Percentiles rank a stretch among this genome's conserved stretches.
phyloP scores from a whole-genome alignment of 2,888 invertebrate species.

The Drosophila prolongata region DNA sequence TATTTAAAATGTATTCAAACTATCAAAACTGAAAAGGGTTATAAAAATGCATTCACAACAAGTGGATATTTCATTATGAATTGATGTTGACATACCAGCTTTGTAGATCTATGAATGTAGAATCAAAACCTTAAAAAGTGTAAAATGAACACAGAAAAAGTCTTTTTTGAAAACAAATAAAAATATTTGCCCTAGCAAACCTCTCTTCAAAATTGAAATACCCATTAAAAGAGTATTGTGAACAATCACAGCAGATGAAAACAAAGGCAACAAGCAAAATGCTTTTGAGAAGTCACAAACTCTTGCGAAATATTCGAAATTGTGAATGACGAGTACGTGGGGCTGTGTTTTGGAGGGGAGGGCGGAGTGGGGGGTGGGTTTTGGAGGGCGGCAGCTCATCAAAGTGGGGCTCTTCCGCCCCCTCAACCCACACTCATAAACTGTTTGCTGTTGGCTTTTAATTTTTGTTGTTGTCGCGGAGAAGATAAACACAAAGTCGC shows the following conservation, averaged over 20 bases:
- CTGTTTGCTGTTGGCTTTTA: not conserved
- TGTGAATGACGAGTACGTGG: slow-evolving; percentile 4
- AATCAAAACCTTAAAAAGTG: too few species aligned
- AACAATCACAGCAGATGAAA: not conserved
- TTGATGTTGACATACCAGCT: too few species aligned
- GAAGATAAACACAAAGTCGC: not conserved
- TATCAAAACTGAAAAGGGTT: too few species aligned
- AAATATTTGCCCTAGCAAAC: too few species aligned
- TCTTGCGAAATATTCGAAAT: slow-evolving; percentile 47
- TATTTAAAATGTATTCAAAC: too few species aligned
- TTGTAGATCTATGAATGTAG: too few species aligned
- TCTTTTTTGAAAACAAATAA: too few species aligned
- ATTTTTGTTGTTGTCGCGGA: not conserved
- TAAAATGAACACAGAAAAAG: too few species aligned
- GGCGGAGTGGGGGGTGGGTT: not conserved
- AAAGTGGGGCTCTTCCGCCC: slow-evolving; percentile 35
- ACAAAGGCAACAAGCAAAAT: slow-evolving; percentile 2
- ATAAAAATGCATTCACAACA: too few species aligned
- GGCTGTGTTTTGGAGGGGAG: not conserved
- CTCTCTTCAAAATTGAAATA: too few species aligned
- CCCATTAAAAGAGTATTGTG: not conserved
- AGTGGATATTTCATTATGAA: too few species aligned
- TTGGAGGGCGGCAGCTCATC: slow-evolving; percentile 54
- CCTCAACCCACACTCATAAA: not conserved
- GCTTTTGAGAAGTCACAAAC: slow-evolving; percentile 51